A percentile compares a stretch with the other conserved stretches of the same genome.
phyloP scores from a whole-genome alignment of 2,888 invertebrate genomes.

The Hirudinaria manillensis region DNA sequence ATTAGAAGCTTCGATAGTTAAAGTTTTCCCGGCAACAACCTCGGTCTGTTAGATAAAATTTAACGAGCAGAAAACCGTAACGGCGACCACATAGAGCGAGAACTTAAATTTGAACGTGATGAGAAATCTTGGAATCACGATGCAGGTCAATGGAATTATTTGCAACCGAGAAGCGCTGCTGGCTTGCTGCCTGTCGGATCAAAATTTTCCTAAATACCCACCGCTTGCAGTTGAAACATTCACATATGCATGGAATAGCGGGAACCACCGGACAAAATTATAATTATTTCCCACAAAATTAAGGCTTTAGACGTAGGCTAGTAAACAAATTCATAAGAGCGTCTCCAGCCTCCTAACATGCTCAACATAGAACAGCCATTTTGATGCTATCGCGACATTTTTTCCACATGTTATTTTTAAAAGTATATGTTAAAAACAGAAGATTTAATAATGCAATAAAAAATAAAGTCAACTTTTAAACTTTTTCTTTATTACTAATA shows the following conservation, averaged over 20 bases:
- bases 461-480: too few relatives aligned
- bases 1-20: background rate
- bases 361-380: too few relatives aligned
- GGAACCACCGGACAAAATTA: background rate
- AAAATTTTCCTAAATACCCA: constrained; percentile 5
- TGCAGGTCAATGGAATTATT: constrained; percentile 18
- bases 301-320: background rate
- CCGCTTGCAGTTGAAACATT: constrained; percentile 5
- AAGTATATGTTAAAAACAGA: too few relatives aligned
- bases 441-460: too few relatives aligned
- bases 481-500: too few relatives aligned
- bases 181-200: constrained; percentile 14
- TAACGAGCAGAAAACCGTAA: constrained; percentile 2
- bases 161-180: constrained; percentile 9
- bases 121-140: constrained; percentile 18
- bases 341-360: too few relatives aligned
- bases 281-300: background rate
- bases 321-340: background rate
- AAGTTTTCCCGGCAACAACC: background rate
- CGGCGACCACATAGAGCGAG: background rate
- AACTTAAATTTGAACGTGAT: background rate
- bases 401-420: too few relatives aligned
- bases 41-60: background rate
- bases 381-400: too few relatives aligned
- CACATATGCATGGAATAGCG: background rate